Conservation (phyloP, 2,888 invertebrate species). For the Crossocerus cetratus region DNA sequence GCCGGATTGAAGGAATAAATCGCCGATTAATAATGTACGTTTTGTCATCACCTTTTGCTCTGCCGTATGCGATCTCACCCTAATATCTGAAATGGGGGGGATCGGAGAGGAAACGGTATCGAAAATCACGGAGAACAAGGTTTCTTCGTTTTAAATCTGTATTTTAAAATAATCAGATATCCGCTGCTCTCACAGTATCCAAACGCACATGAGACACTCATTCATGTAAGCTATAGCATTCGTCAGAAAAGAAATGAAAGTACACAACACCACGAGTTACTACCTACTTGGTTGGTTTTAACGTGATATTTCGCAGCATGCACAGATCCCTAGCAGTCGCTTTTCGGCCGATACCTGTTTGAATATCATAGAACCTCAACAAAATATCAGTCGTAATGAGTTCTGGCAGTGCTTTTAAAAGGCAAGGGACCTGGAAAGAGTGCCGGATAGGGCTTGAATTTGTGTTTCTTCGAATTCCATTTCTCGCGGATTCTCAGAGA, state of each 20-base stretch:
- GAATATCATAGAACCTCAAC: constrained; percentile 88
- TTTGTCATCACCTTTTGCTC: neutral
- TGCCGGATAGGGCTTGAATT: neutral
- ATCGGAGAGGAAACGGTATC: too few species aligned
- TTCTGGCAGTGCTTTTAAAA: constrained; percentile 89
- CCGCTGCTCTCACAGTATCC: constrained; percentile 23
- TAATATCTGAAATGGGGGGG: too few species aligned
- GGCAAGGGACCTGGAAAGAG: constrained; percentile 81
- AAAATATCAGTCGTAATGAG: constrained; percentile 86
- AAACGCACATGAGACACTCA: constrained; percentile 11
- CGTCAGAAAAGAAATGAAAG: constrained; percentile 1
- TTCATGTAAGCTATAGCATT: constrained; percentile 15
- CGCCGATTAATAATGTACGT: constrained; percentile 32
- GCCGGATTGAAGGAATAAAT: constrained; percentile 16
- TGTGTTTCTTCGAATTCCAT: too few species aligned
- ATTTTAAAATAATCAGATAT: constrained; percentile 51
- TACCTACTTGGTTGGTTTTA: constrained; percentile 79
- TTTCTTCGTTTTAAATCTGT: constrained; percentile 34
- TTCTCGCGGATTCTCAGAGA: too few species aligned
- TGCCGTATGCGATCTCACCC: neutral
- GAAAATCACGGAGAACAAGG: neutral
- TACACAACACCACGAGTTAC: constrained; percentile 15
- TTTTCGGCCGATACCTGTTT: constrained; percentile 86
- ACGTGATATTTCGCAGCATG: constrained; percentile 88
- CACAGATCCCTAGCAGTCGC: constrained; percentile 93